Evolutionary conservation across 2,888 invertebrate genomes (phyloP).

Genomic region (Hypsopygia costalis): DNA sequence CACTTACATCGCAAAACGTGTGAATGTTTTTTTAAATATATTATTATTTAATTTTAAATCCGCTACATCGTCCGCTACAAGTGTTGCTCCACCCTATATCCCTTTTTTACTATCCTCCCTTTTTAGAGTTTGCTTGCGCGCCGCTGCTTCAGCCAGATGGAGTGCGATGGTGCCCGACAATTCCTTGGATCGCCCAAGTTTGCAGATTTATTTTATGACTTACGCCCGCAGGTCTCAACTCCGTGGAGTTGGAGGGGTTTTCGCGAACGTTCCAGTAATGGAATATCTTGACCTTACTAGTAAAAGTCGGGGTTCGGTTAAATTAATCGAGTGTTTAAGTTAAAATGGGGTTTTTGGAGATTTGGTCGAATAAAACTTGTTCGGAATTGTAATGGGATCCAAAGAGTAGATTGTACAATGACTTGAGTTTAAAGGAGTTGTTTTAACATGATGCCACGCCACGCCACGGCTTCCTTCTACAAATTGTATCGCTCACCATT

Average conservation of each 20-base stretch:
- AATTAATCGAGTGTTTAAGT: too few relatives aligned
- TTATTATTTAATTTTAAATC: too few relatives aligned
- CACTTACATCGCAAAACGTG: too few relatives aligned
- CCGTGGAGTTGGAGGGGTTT: background rate
- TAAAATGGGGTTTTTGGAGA: too few relatives aligned
- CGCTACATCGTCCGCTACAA: background rate
- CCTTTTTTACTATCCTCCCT: background rate
- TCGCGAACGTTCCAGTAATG: background rate
- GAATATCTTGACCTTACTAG: background rate
- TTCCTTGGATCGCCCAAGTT: slow-evolving; percentile 3
- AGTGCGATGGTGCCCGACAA: background rate
- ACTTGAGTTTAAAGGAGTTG: too few relatives aligned
- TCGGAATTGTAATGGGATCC: too few relatives aligned
- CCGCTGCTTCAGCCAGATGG: background rate
- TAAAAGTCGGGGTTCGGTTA: background rate
- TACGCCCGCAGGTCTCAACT: background rate
- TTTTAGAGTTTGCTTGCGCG: background rate
- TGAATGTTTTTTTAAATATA: too few relatives aligned
- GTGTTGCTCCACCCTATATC: background rate
- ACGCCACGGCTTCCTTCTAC: too few relatives aligned
- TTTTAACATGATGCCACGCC: too few relatives aligned
- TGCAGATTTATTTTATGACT: slow-evolving; percentile 7
- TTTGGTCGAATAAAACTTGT: too few relatives aligned
- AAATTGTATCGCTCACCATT: too few relatives aligned
- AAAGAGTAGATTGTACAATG: too few relatives aligned